Evolutionary conservation across 2,888 invertebrate genomes (phyloP), one percentile per base, ranked within the genome.

Genomic region (Steinernema hermaphroditum): DNA sequence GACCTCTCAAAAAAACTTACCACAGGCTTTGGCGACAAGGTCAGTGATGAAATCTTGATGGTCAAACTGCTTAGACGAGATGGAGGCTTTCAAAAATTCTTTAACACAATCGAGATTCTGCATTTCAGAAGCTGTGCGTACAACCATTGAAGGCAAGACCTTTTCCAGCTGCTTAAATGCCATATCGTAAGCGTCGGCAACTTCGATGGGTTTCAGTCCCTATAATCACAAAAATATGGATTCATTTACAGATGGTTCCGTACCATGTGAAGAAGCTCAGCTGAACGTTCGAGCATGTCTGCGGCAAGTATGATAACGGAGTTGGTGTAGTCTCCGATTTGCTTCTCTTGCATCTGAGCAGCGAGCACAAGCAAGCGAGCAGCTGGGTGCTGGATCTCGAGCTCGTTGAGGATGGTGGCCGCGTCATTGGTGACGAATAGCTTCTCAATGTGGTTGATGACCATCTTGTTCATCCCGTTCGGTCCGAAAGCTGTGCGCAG

Each of bases 341-440:
- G 81, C 75, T 82, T 81, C 88, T 99, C 97, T 89, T 98, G 97
- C 93, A 96, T 97, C 88, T 97, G 93, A 78, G 96, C 94, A 19
- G 94, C 96, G 86, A 96, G 90, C 1, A 97, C 94, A 90, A 98
- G 92, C 78, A 99, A 90, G 88, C 94, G 96, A 8, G 96, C 98
- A 46, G 97, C 98, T 46, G 98, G 98, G 88, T 99, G 98, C 87
- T 97, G 95, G 32, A 99, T 92, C 88, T 91, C 86, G 9, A 86
- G 81, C 74, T 83, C 83, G 37, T 76, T 91, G 82, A 99, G 93
- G 77, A 99, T 97, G 0, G 98, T 98, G 0, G 95, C 97, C 27
- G 97, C 98, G 90, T 99, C 98, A 87, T 94, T 97, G 0, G 98
- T 99, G 2, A 99, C 94, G 89, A 97, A 98, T 82, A 97, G 91